Evolutionary conservation across 2,888 invertebrate species (phyloP).

Genomic region (Lasioglossum lativentre): DNA sequence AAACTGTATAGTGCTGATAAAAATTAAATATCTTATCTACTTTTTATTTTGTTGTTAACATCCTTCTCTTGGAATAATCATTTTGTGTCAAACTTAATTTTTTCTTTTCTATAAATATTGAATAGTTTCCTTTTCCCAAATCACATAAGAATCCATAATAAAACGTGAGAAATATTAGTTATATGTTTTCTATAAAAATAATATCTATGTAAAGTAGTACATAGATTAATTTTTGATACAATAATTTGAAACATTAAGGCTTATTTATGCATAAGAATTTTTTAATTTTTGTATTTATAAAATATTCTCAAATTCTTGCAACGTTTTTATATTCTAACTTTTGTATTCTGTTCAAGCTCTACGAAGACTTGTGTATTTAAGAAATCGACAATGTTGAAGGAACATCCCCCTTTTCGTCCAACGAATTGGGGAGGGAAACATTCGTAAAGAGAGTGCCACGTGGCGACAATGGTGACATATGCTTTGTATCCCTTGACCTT

Average conservation of each 20-base stretch:
- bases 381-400: slow-evolving; percentile 12
- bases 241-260: too few species aligned
- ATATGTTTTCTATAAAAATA: too few species aligned
- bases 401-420: slow-evolving; percentile 10
- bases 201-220: too few species aligned
- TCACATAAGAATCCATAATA: too few species aligned
- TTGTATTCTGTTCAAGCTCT: background rate
- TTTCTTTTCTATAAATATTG: too few species aligned
- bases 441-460: slow-evolving; percentile 61
- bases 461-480: slow-evolving; percentile 57
- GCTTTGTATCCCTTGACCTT: slow-evolving; percentile 44
- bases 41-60: background rate
- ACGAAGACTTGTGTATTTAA: background rate
- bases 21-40: too few species aligned
- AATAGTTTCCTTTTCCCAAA: too few species aligned
- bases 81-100: background rate
- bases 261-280: background rate
- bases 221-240: too few species aligned
- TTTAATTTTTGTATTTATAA: too few species aligned
- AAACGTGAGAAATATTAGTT: too few species aligned
- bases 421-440: slow-evolving; percentile 42
- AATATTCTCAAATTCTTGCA: background rate
- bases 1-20: too few species aligned
- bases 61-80: background rate
- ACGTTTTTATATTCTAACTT: background rate